A percentile compares a stretch with the other conserved stretches of the same genome.
Evolutionary conservation across 2,888 invertebrate species (phyloP).

Genomic region (Eupithecia abbreviata): DNA sequence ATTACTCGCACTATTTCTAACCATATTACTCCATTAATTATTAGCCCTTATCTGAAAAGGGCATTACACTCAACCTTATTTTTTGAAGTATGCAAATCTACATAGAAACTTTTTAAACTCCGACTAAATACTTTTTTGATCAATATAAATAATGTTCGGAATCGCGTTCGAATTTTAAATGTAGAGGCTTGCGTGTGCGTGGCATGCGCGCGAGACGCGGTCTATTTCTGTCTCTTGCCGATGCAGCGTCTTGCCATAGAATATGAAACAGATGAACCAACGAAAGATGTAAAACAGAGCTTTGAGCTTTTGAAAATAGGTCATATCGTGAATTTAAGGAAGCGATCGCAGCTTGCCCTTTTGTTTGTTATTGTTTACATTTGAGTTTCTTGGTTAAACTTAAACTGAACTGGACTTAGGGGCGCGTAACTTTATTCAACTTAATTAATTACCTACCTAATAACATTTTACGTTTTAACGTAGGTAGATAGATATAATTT

Average conservation of each 20-base stretch:
- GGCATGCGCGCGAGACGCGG: slow-evolving; percentile 59
- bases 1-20: slow-evolving; percentile 26
- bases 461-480: not conserved
- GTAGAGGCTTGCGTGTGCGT: slow-evolving; percentile 62
- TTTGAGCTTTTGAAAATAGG: slow-evolving; percentile 19
- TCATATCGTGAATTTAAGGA: slow-evolving; percentile 5
- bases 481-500: not conserved
- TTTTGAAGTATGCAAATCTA: not conserved
- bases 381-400: not conserved
- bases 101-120: not conserved
- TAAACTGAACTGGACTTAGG: not conserved
- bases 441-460: not conserved
- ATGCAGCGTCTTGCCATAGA: slow-evolving; percentile 72
- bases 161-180: slow-evolving; percentile 50
- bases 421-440: not conserved
- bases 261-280: slow-evolving; percentile 49
- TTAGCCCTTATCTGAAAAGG: slow-evolving; percentile 34
- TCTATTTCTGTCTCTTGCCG: slow-evolving; percentile 76
- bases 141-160: slow-evolving; percentile 12
- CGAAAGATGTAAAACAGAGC: slow-evolving; percentile 14
- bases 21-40: slow-evolving; percentile 48
- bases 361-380: slow-evolving; percentile 7
- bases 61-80: slow-evolving; percentile 18
- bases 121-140: slow-evolving; percentile 13
- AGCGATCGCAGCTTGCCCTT: not conserved